phyloP scores from a whole-genome alignment of 2,888 invertebrate species.

The Fissipunctia ypsillon region DNA sequence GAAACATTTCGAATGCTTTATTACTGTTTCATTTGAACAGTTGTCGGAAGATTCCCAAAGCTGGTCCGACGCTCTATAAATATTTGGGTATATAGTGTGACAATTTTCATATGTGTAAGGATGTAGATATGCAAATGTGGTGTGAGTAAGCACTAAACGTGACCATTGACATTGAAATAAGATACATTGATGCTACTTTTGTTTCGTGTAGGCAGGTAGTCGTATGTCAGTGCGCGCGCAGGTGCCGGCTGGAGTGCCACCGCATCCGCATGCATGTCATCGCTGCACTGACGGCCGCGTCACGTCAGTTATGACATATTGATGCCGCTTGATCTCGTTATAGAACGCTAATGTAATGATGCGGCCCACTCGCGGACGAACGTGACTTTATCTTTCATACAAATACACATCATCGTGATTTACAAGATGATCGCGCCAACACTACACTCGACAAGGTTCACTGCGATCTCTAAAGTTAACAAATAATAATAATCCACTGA shows the following conservation, averaged over 20 bases:
- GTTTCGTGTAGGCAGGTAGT: constrained; percentile 69
- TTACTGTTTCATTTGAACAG: constrained; percentile 55
- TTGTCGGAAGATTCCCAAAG: constrained; percentile 61
- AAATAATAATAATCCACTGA: constrained; percentile 32
- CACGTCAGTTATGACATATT: constrained; percentile 67
- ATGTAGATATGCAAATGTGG: constrained; percentile 39
- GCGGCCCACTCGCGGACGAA: constrained; percentile 50
- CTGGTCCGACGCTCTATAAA: constrained; percentile 58
- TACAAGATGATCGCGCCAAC: constrained; percentile 60
- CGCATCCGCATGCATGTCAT: constrained; percentile 68
- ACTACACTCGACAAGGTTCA: constrained; percentile 40
- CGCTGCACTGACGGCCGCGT: constrained; percentile 48
- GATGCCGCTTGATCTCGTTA: constrained; percentile 68
- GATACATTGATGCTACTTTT: constrained; percentile 75
- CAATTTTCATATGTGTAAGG: constrained; percentile 49
- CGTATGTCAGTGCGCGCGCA: constrained; percentile 72
- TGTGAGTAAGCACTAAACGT: constrained; percentile 61
- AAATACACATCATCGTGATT: constrained; percentile 60
- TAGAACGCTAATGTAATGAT: constrained; percentile 64
- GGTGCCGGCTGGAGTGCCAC: constrained; percentile 69
- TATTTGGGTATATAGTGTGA: constrained; percentile 33
- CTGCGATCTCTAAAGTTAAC: constrained; percentile 36
- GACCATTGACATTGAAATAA: constrained; percentile 76
- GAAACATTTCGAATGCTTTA: constrained; percentile 74
- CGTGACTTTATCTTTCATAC: constrained; percentile 51